Percentiles rank a stretch among this genome's conserved stretches.
phyloP scores from a whole-genome alignment of 2,888 invertebrate genomes.

The Gastrophysa polygoni region DNA sequence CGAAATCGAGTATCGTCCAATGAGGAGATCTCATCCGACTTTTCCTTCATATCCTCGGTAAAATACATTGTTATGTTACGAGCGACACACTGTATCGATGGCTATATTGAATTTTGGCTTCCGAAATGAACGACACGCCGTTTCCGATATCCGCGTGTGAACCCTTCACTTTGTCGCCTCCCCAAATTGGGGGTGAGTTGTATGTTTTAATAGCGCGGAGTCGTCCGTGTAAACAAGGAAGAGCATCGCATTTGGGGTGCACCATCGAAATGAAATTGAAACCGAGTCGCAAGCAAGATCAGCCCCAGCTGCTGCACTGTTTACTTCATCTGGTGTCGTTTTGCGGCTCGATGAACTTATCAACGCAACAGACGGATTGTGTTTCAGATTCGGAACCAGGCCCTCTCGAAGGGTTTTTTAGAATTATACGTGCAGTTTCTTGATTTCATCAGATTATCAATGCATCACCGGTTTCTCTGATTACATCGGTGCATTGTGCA shows the following conservation, averaged over 20 bases:
- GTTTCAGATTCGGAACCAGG: constrained; percentile 11
- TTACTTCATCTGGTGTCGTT: constrained; percentile 57
- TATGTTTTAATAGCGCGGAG: constrained; percentile 53
- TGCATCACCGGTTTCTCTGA: not conserved
- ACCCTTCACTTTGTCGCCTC: constrained; percentile 32
- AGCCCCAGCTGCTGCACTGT: constrained; percentile 54
- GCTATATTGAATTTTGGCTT: not conserved
- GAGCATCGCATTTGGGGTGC: constrained; percentile 45
- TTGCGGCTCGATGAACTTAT: constrained; percentile 52
- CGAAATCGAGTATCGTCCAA: too few species aligned
- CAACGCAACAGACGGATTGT: constrained; percentile 19
- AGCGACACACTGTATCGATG: not conserved
- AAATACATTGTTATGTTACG: too few species aligned
- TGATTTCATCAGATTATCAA: not conserved
- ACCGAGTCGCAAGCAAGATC: constrained; percentile 41
- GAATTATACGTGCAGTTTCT: not conserved
- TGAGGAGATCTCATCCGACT: too few species aligned
- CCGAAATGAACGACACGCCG: not conserved
- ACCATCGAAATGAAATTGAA: constrained; percentile 54
- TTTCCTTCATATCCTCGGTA: too few species aligned
- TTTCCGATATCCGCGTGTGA: constrained; percentile 20
- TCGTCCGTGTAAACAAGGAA: constrained; percentile 54
- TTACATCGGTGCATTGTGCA: not conserved
- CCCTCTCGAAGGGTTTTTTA: not conserved
- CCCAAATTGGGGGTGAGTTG: constrained; percentile 38